Base-by-base conservation (phyloP, 2,797 vertebrate genomes). In the Onychomys arenicola region DNA sequence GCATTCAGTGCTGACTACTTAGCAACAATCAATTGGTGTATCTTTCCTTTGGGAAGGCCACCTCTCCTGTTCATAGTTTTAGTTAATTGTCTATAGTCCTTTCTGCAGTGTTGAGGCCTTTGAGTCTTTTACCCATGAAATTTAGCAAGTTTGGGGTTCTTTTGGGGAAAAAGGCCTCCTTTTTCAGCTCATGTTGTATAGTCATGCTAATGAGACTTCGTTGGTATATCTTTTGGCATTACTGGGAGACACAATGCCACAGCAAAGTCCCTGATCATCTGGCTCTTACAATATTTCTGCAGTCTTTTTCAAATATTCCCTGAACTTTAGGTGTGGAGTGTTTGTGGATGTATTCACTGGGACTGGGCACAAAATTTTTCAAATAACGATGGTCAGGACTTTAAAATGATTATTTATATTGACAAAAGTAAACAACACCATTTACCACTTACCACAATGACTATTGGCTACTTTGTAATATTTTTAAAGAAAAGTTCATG, bases 401-500 rank as follows among this genome's bases (percentile, higher is more conserved):
- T 92, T 67, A 1, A 17, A 32, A 37, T 67, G 80, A 73, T 46
- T 69, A 81, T 88, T 90, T 88, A 76, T 83, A 61, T 34, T 83
- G 43, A 82, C 34, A 9, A 83, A 75, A 5, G 55, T 61, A 96
- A 40, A 8, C 61, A n/a, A 16, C 11, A 71, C 5, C 3, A 82
- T 55, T 88, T 94, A 87, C 52, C 59, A 89, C 1, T 88, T 94
- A 87, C 43, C 69, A 84, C 0, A 67, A 43, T 71, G 81, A 27
- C 23, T 43, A 37, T 61, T 57, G 63, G 13, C 10, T 85, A 19
- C 6, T 17, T 27, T 6, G 73, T 78, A 67, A 4, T 2, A 91
- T 16, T 90, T 78, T 85, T 23, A 90, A 75, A 88, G 29, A 89
- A 49, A 91, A 85, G 5, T 65, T 86, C 13, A 32, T 40, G 81